Base-by-base conservation (phyloP, 2,888 invertebrate species). In the Drosophila basisetae region DNA sequence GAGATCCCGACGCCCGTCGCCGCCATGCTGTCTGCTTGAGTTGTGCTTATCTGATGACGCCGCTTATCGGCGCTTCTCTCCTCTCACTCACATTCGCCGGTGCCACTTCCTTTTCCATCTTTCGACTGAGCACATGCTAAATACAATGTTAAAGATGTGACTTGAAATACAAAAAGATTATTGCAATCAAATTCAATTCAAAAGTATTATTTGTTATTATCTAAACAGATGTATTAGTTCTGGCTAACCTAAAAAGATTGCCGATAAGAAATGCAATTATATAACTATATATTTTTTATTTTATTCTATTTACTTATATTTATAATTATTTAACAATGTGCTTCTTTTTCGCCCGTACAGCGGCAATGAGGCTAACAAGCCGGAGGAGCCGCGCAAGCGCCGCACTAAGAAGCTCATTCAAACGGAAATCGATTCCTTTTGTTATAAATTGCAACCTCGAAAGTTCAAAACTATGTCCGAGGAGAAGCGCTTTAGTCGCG, bases 361-460 rank as follows among this genome's bases (percentile, higher is more conserved):
- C 53, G 56, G 7, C 22, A 52, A 35, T n/a, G 52, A 37, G 39
- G 31, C 16, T 4, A 68, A 49, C 31, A 77, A 54, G 6, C 60
- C 66, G 6, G 83, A 82, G 18, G 83, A 90, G 30, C 77, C 81
- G 0, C 84, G 80, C 50, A 82, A 82, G 63, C 84, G 90, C 0
- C 84, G 84, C 16, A 43, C 56, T 3, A 85, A 85, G 50, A 92
- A 92, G 67, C 84, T 92, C 4, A 65, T 76, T 0, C 73, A 80
- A 10, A 53, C 89, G 4, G 90, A 91, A 18, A 78, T 82, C 0
- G 89, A 91, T 64, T 86, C 91, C 0, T 91, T 91, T 68, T 83
- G 88, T 64, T 83, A 91, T 11, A 86, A 84, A 16, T 79, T 93
- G 65, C 72, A 70, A 30, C 75, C 85, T 4, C 90, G 91, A 70